These are phyloP conservation scores for Zaprionus ghesquierei DNA, from an alignment of 1,140 invertebrate genomes.

Conservation along the genomic window DNA sequence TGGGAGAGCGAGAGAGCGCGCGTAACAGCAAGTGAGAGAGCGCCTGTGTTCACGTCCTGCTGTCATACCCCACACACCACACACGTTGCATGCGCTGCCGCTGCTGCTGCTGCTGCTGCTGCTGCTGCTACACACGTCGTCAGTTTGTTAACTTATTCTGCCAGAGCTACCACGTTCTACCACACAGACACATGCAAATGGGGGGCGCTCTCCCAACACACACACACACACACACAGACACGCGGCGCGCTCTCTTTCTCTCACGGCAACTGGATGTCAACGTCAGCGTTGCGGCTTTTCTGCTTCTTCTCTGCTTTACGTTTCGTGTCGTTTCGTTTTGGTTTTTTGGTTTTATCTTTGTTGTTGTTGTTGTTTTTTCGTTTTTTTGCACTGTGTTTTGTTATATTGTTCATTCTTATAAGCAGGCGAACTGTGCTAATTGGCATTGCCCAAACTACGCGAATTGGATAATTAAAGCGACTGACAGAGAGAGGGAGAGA, in stretches of 20 bases:
- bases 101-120: neutral
- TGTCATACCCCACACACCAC: conserved; percentile 3
- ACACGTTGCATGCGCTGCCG: conserved; percentile 17
- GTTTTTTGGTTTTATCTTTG: conserved; percentile 52
- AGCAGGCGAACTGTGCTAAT: conserved; percentile 44
- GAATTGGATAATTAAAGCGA: conserved; percentile 20
- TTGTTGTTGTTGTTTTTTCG: neutral
- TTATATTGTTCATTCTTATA: neutral
- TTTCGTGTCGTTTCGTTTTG: conserved; percentile 27
- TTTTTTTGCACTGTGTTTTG: neutral
- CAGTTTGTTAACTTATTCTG: conserved; percentile 71
- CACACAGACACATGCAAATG: conserved; percentile 39
- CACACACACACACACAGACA: conserved; percentile 11
- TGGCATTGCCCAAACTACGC: conserved; percentile 51
- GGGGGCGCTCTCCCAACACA: conserved; percentile 1
- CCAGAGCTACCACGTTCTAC: conserved; percentile 49
- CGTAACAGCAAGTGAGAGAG: conserved; percentile 3
- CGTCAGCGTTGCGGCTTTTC: conserved; percentile 74
- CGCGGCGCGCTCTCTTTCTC: conserved; percentile 1
- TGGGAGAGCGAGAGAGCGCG: conserved; percentile 8
- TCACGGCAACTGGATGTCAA: conserved; percentile 33
- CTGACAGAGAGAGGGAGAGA: neutral
- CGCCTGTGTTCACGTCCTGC: conserved; percentile 30
- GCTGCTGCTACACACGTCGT: conserved; percentile 48
- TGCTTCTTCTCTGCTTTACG: conserved; percentile 53